Evolutionary conservation across 2,113 vertebrate genomes (phyloP).

Genomic region (Tympanuchus pallidicinctus): DNA sequence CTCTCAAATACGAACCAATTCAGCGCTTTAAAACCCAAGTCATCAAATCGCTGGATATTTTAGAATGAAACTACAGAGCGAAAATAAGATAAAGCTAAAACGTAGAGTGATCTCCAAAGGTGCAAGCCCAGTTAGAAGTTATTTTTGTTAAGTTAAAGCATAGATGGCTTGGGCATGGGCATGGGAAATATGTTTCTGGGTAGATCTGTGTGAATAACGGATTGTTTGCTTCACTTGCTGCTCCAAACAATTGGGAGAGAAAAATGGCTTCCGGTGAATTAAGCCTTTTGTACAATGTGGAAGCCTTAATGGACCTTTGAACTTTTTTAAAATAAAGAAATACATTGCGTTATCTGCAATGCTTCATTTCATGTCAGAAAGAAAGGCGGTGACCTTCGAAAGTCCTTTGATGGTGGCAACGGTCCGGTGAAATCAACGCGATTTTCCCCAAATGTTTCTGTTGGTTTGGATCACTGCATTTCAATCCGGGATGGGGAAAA

Average conservation of each 20-base stretch:
- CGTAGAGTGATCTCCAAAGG: no score
- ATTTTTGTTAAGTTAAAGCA: not conserved
- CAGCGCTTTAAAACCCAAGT: not conserved
- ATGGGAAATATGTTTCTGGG: slow-evolving; percentile 33
- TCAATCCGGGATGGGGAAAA: not conserved
- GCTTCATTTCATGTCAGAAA: slow-evolving; percentile 23
- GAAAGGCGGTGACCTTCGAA: slow-evolving; percentile 42
- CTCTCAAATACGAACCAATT: not conserved
- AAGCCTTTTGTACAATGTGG: slow-evolving; percentile 55
- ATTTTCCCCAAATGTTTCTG: not conserved
- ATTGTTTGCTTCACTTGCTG: slow-evolving; percentile 69
- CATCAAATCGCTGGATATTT: no score
- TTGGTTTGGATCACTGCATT: not conserved
- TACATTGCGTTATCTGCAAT: slow-evolving; percentile 37
- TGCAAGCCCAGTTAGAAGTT: not conserved
- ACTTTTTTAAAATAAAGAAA: slow-evolving; percentile 55
- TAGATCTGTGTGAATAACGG: slow-evolving; percentile 55
- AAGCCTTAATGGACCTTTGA: slow-evolving; percentile 67
- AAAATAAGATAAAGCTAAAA: no score
- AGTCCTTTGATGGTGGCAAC: slow-evolving; percentile 48
- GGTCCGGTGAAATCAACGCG: not conserved
- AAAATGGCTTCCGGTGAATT: slow-evolving; percentile 70
- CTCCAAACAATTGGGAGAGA: slow-evolving; percentile 62
- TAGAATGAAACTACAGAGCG: no score
- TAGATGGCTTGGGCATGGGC: slow-evolving; percentile 4